Conservation (phyloP, 2,113 vertebrate species). For the Excalfactoria chinensis region DNA sequence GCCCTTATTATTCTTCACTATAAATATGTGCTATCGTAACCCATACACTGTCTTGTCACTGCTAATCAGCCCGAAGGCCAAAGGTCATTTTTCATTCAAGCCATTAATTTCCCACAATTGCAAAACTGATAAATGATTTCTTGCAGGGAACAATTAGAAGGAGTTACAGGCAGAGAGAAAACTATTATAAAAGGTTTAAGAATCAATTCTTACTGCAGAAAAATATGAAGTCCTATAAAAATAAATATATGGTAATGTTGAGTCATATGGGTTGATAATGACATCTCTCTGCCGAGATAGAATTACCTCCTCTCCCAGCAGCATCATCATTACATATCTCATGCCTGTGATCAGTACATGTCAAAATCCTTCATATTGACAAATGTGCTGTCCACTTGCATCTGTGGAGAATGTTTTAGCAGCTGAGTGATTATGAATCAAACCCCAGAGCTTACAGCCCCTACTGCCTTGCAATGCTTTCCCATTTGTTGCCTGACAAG, state of each 20-base stretch:
- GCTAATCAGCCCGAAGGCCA: constrained; percentile 83
- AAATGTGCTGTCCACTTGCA: constrained; percentile 98
- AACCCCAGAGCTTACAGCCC: constrained; percentile 84
- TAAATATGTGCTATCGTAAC: constrained; percentile 80
- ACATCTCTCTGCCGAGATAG: constrained; percentile 76
- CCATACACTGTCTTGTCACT: constrained; percentile 82
- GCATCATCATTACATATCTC: constrained; percentile 97
- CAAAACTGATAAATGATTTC: constrained; percentile 56
- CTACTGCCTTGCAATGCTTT: constrained; percentile 78
- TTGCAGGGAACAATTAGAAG: constrained; percentile 66
- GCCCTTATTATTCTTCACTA: constrained; percentile 70
- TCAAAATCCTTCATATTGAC: constrained; percentile 99
- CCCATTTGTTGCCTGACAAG: constrained; percentile 87
- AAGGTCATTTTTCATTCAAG: constrained; percentile 75
- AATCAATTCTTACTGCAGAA: constrained; percentile 71
- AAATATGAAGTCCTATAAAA: constrained; percentile 47
- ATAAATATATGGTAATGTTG: constrained; percentile 67
- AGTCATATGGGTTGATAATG: constrained; percentile 78
- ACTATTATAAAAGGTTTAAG: constrained; percentile 50
- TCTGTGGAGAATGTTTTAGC: constrained; percentile 99
- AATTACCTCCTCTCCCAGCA: constrained; percentile 85
- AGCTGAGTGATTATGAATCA: constrained; percentile 99
- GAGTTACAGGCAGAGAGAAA: constrained; percentile 63
- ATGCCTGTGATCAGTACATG: constrained; percentile 96
- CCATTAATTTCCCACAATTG: constrained; percentile 16